Evolutionary conservation across 2,113 vertebrate species (phyloP), one percentile per base, ranked within the genome.

Genomic region (Donacobius atricapilla): DNA sequence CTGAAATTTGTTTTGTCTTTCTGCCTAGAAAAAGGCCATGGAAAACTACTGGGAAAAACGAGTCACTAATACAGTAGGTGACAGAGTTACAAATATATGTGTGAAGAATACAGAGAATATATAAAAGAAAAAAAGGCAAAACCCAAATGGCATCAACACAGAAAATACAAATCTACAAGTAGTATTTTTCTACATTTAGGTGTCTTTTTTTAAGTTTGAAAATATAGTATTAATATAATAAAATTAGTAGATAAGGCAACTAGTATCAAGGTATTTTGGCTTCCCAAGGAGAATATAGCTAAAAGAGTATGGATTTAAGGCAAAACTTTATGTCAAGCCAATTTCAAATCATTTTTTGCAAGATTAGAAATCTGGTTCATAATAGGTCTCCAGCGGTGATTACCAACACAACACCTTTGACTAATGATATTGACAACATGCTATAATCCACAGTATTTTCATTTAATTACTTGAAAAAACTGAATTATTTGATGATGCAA

Each of bases 381-480:
- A 53, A 22, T 30, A 68, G 11, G 8, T 39, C 30, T 68, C 18
- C 51, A 54, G 2, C 0, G 0, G 15, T 24, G 20, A 76, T 72
- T 69, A 51, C 5, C 30, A 91, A 51, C 37, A 51, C 2, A 2
- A 1, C 40, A 57, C 18, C 14, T 76, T 44, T 58, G 61, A 60
- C 4, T 39, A 45, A 69, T 54, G 83, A 1, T 57, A 54, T 6
- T 63, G 88, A 57, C 18, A 83, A 61, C 5, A 70, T 72, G 16
- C 56, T 65, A 45, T 1, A 1, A 45, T 48, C 15, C 39, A 76
- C n/a, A 48, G 11, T 23, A 53, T 73, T 80, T 83, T 73, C 37
- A 69, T 4, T 61, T 8, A 37, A 66, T 50, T 53, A 31, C 15
- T 73, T 19, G 4, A 79, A 83, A 42, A 50, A 66, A 45, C 9